Evolutionary conservation across 2,888 invertebrate species (phyloP).

Genomic region (Temnothorax rugatulus): DNA sequence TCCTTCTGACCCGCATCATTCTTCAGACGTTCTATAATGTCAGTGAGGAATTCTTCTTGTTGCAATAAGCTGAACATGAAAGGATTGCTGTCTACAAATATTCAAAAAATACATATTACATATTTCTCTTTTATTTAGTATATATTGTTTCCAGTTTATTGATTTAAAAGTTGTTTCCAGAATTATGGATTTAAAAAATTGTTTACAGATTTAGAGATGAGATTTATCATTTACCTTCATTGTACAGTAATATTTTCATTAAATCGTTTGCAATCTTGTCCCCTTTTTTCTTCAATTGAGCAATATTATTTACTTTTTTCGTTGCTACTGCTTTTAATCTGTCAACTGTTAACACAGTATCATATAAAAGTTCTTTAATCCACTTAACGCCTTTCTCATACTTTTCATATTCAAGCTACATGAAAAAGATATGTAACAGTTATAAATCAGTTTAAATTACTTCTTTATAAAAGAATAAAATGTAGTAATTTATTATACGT

Average conservation of each 20-base stretch:
- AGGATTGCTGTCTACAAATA: slow-evolving; percentile 90
- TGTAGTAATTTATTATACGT: slow-evolving; percentile 45
- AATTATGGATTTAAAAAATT: not conserved
- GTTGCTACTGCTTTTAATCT: slow-evolving; percentile 92
- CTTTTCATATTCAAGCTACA: slow-evolving; percentile 92
- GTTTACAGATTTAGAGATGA: not conserved
- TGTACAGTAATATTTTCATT: slow-evolving; percentile 88
- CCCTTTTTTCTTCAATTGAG: slow-evolving; percentile 92
- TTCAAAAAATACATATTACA: slow-evolving; percentile 10
- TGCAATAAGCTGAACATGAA: slow-evolving; percentile 91
- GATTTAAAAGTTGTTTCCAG: not conserved
- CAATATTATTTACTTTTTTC: slow-evolving; percentile 93
- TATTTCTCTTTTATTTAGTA: not conserved
- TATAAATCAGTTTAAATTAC: not conserved
- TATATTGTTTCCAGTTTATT: not conserved
- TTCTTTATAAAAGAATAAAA: slow-evolving; percentile 47
- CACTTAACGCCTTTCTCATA: slow-evolving; percentile 92
- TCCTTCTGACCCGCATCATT: slow-evolving; percentile 86
- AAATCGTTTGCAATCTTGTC: slow-evolving; percentile 89
- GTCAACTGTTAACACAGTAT: slow-evolving; percentile 91
- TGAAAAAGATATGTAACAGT: slow-evolving; percentile 31
- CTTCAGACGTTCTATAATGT: slow-evolving; percentile 89
- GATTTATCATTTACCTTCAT: slow-evolving; percentile 70
- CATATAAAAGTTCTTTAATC: slow-evolving; percentile 92
- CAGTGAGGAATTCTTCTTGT: slow-evolving; percentile 92